Base-by-base conservation (phyloP, 2,113 vertebrate species). In the Festucalex cinctus region DNA sequence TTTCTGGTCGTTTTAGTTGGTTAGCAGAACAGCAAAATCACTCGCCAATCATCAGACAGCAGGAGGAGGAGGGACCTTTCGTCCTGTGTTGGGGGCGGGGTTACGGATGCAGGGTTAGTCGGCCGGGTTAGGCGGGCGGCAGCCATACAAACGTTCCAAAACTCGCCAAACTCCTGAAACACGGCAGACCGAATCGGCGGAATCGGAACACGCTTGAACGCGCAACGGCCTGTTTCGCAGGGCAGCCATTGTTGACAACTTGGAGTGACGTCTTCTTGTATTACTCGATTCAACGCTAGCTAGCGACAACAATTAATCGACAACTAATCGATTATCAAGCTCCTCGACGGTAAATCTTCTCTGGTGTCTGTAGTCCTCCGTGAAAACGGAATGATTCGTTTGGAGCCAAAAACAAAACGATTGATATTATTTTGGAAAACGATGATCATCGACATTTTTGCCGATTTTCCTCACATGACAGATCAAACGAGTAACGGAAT, bases 1-100 rank as follows among this genome's bases (percentile, higher is more conserved):
- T 13, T 49, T 63, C 37, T 54, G 75, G 59, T 65, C 87, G 61
- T 63, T 88, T 87, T 87, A 90, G 88, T 88, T 24, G 13, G 82
- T 87, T 83, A 88, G 64, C 65, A 79, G n/a, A 76, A 83, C 77
- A 60, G 81, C 69, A 76, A n/a, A 17, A 61, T 67, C 66, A 66
- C 9, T 59, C 44, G 68, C 74, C 81, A 82, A 81, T 81, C 80
- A 74, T 70, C 69, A 77, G 69, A 66, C 68, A 77, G 73, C 68
- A 75, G 69, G 56, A 65, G 72, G 56, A 65, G 72, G 35, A 49
- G 56, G 75, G 74, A 41, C 5, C 5, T 41, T 60, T 81, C 69
- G 73, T 74, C 4, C 1, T 43, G 24, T 24, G 16, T 4, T 5
- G 9, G 58, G 3, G 14, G 39, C 2, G 4, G n/a, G 59, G 35